phyloP scores from a whole-genome alignment of 2,113 vertebrate genomes.

The Eleginops maclovinus region DNA sequence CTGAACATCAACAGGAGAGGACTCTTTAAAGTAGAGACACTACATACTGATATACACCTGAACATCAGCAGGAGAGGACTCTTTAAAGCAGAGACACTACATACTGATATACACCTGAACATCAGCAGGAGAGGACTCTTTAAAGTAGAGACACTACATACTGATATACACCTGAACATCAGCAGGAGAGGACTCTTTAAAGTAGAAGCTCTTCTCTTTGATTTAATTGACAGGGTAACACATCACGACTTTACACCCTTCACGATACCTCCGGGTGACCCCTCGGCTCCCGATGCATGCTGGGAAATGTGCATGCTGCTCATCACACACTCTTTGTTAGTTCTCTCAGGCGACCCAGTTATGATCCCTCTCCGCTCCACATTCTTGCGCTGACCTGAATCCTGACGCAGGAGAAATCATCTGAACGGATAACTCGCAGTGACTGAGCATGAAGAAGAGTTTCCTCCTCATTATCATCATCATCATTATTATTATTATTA shows the following conservation, averaged over 20 bases:
- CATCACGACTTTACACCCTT: neutral
- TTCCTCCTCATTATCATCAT: no score
- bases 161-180: no score
- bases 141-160: no score
- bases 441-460: constrained; percentile 11
- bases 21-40: no score
- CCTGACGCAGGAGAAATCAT: neutral
- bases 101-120: no score
- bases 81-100: no score
- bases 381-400: constrained; percentile 61
- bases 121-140: no score
- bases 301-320: constrained; percentile 9
- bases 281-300: constrained; percentile 9
- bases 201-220: neutral
- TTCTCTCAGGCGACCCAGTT: constrained; percentile 54
- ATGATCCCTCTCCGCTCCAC: constrained; percentile 44
- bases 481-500: no score
- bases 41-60: no score
- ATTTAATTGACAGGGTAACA: neutral
- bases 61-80: no score
- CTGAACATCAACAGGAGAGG: no score
- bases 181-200: no score
- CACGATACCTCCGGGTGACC: neutral
- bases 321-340: neutral
- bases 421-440: constrained; percentile 26